Conservation (phyloP, 2,113 vertebrate genomes). For the Austrofundulus limnaeus region DNA sequence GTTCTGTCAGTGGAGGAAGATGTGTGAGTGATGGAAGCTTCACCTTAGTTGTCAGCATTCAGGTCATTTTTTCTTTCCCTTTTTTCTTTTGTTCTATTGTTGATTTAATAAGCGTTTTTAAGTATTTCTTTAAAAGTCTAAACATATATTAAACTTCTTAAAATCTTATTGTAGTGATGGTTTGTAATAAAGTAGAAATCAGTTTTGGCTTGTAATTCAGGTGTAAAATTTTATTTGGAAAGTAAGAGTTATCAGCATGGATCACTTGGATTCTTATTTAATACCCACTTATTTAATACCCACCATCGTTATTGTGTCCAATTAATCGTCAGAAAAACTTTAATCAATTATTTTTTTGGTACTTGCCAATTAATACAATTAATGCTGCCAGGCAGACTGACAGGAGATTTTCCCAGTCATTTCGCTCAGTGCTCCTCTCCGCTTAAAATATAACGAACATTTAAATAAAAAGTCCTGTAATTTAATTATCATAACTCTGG, state of each 20-base stretch:
- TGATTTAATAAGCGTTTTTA: too few relatives aligned
- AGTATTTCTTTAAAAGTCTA: background rate
- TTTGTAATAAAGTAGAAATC: background rate
- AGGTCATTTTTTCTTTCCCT: constrained; percentile 2
- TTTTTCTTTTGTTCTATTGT: background rate
- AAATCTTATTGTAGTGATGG: background rate
- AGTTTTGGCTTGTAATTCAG: background rate
- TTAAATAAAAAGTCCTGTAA: too few relatives aligned
- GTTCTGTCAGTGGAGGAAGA: constrained; percentile 70
- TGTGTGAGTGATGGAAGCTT: constrained; percentile 66
- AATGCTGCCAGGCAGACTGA: too few relatives aligned
- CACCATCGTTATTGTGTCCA: too few relatives aligned
- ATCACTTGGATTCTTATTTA: background rate
- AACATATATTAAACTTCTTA: background rate
- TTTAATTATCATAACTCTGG: too few relatives aligned
- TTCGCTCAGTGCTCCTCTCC: too few relatives aligned
- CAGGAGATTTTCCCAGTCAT: too few relatives aligned
- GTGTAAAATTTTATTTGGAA: background rate
- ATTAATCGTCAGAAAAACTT: too few relatives aligned
- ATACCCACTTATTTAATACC: too few relatives aligned
- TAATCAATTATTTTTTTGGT: too few relatives aligned
- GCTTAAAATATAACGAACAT: too few relatives aligned
- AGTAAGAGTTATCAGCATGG: background rate
- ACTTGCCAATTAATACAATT: too few relatives aligned
- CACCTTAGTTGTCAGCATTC: constrained; percentile 51